phyloP scores from a whole-genome alignment of 1,140 invertebrate species.

The Maniola jurtina region DNA sequence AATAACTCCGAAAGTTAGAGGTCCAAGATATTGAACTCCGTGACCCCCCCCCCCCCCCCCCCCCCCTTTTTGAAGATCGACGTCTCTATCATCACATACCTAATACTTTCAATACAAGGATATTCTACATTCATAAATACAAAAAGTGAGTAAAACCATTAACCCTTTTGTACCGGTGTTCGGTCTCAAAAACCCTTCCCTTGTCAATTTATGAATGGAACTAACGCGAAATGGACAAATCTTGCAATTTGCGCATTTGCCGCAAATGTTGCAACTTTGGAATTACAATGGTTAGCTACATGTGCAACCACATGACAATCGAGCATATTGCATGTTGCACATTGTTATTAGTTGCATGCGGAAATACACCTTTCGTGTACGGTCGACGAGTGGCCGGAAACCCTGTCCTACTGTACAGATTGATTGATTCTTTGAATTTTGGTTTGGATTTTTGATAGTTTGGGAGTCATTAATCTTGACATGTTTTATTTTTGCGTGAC shows the following conservation, averaged over 20 bases:
- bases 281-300: slow-evolving; percentile 6
- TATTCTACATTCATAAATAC: too few relatives aligned
- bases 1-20: too few relatives aligned
- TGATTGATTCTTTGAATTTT: slow-evolving; percentile 7
- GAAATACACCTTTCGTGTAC: slow-evolving; percentile 49
- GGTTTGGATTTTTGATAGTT: neutral
- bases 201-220: neutral
- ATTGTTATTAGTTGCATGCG: slow-evolving; percentile 22
- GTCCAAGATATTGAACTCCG: too few relatives aligned
- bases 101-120: too few relatives aligned
- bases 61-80: too few relatives aligned
- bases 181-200: neutral
- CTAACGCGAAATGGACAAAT: neutral
- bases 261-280: neutral
- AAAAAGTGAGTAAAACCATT: neutral
- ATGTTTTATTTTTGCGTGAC: neutral
- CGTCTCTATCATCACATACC: too few relatives aligned
- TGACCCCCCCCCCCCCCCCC: too few relatives aligned
- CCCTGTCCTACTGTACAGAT: slow-evolving; percentile 8
- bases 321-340: slow-evolving; percentile 32
- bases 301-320: slow-evolving; percentile 29
- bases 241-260: neutral
- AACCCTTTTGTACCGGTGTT: neutral
- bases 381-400: slow-evolving; percentile 22
- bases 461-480: slow-evolving; percentile 1